Conservation (phyloP, 2,797 vertebrate species). For the Tokudaia tokunoshimensis region DNA sequence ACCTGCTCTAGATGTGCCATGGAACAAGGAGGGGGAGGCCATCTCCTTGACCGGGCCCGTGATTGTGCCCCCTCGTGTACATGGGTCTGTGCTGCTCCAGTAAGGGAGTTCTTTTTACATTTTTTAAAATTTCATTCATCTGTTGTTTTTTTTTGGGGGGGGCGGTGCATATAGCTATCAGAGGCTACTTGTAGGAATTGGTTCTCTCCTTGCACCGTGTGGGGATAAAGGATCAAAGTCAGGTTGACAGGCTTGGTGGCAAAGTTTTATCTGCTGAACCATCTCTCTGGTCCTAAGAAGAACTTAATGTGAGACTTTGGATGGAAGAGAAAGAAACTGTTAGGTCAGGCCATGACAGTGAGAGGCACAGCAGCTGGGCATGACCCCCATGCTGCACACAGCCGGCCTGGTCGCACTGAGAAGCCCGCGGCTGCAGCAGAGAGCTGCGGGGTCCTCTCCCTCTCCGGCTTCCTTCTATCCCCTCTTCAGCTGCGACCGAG, state of each 20-base stretch:
- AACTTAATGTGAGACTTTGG: neutral
- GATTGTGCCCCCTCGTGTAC: rapidly evolving
- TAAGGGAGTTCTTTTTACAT: neutral
- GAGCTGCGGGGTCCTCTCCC: neutral
- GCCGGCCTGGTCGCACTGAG: neutral
- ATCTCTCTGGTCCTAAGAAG: neutral
- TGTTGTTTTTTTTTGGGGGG: neutral
- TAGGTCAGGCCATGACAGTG: neutral
- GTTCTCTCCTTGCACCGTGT: neutral
- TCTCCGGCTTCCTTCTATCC: neutral
- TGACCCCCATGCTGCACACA: rapidly evolving
- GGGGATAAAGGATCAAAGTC: no score
- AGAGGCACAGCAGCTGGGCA: neutral
- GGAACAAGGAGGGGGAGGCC: neutral
- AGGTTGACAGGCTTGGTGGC: neutral
- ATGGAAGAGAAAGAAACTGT: slow-evolving; percentile 32
- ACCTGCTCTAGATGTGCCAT: neutral
- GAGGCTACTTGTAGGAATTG: neutral
- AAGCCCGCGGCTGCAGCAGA: neutral
- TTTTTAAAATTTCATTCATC: neutral
- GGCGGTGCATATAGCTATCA: neutral
- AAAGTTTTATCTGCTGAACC: neutral
- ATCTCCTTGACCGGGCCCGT: neutral
- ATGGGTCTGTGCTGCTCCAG: neutral
- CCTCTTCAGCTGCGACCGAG: neutral